Evolutionary conservation across 2,888 invertebrate species (phyloP), one percentile per base, ranked within the genome.

Genomic region (Tridacna gigas): DNA sequence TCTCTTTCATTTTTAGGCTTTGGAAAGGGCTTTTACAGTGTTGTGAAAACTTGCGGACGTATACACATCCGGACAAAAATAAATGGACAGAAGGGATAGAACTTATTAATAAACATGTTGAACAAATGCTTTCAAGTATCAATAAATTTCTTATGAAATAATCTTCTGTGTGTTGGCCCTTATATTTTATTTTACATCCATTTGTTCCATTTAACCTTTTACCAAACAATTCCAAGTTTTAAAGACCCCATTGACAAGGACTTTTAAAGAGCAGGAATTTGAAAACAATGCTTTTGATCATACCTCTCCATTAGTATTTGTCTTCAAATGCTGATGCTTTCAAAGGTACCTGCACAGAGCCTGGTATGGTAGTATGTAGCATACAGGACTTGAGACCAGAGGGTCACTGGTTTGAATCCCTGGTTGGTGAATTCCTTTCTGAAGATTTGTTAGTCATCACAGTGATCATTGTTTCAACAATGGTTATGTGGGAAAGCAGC

Each of bases 41-140:
- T 63, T 88, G 88, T 83, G 93, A 93, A 74, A 92, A 93, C 77
- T 51, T 91, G 47, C 77, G 90, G 20, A 89, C 90, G n/a, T 88
- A 73, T 73, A 89, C 91, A 7, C 82, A 85, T 26, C 25, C 48
- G 0, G 91, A 92, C 15, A 91, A 89, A 74, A 91, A 92, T 84
- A 91, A 91, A 81, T 93, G 93, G 93, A 86, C 76, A 61, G 91
- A 91, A 67, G 87, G 90, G 51, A 60, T 84, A 18, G 84, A 90
- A 37, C 74, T 89, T 20, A 84, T 82, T 11, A 74, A 47, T 3
- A 77, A 73, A 22, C n/a, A 47, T 61, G 37, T 61, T 7, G 22
- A 20, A 15, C 26, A 22, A 18, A 22, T 71, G 15, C 0, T 9
- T 20, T 71, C 71, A n/a, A 71, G 0, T 48, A 45, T 47, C 0